Percentiles rank a stretch among this genome's conserved stretches.
Evolutionary conservation across 2,113 vertebrate species (phyloP).

Genomic region (Seriola dumerili): DNA sequence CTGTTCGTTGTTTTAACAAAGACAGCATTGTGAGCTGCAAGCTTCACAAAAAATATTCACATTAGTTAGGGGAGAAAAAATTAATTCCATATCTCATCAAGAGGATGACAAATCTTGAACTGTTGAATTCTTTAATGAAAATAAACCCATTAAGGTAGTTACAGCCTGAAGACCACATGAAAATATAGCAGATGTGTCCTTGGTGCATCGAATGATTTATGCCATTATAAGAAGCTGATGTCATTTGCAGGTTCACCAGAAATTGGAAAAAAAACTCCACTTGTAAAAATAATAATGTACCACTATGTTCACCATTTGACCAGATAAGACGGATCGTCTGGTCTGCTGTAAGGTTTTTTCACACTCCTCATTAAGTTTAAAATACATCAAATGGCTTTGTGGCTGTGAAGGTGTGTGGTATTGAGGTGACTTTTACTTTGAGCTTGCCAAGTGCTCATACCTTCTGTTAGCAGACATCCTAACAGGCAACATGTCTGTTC

Average conservation of each 20-base stretch:
- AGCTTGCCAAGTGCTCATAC: constrained; percentile 26
- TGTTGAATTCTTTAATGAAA: neutral
- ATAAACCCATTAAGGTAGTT: neutral
- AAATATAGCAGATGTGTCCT: constrained; percentile 30
- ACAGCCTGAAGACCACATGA: constrained; percentile 10
- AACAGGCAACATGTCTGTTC: neutral
- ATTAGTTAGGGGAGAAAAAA: constrained; percentile 13
- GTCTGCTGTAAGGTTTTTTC: constrained; percentile 15
- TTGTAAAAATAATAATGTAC: constrained; percentile 1
- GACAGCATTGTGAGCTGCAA: constrained; percentile 43
- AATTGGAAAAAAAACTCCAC: neutral
- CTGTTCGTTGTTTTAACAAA: constrained; percentile 51
- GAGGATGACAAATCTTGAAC: neutral
- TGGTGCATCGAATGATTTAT: constrained; percentile 22
- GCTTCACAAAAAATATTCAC: constrained; percentile 2
- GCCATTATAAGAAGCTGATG: constrained; percentile 6
- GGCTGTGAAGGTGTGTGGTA: constrained; percentile 23
- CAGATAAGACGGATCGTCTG: constrained; percentile 26
- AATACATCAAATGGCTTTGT: constrained; percentile 35
- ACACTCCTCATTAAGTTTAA: constrained; percentile 20
- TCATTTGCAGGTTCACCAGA: constrained; percentile 31
- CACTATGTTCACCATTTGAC: neutral
- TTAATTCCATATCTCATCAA: neutral
- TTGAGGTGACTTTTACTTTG: constrained; percentile 4
- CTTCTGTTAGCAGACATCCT: neutral